These are phyloP conservation scores for Habroteleia sp. DNA, from an alignment of 2,888 invertebrate species.

Conservation along the genomic window DNA sequence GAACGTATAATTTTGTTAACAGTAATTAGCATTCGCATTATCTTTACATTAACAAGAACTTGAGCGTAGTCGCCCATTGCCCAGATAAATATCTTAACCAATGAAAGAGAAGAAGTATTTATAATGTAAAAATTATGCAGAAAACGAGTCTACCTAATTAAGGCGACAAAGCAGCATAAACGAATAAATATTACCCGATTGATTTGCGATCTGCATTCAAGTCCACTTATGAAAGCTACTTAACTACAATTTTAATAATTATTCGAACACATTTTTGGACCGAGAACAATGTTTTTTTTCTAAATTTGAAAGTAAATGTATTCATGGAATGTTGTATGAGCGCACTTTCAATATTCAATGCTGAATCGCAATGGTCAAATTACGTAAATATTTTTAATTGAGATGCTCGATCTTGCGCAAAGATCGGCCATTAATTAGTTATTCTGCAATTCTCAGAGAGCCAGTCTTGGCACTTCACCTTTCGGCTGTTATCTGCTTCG, in stretches of 20 bases:
- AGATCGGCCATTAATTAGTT: constrained; percentile 61
- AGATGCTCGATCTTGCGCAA: constrained; percentile 65
- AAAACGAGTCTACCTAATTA: constrained; percentile 62
- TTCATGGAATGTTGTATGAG: constrained; percentile 31
- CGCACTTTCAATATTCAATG: constrained; percentile 22
- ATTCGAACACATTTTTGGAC: constrained; percentile 11
- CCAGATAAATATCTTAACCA: constrained; percentile 55
- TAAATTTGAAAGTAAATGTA: constrained; percentile 17
- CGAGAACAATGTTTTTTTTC: constrained; percentile 31
- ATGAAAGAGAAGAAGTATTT: constrained; percentile 51
- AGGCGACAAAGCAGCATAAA: constrained; percentile 55
- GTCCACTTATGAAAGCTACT: constrained; percentile 21
- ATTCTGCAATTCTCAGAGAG: constrained; percentile 51
- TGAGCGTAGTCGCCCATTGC: constrained; percentile 42
- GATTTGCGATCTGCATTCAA: constrained; percentile 40
- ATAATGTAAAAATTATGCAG: constrained; percentile 62
- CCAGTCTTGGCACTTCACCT: constrained; percentile 35
- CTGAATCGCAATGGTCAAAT: constrained; percentile 40
- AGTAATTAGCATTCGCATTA: constrained; percentile 61
- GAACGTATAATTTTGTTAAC: constrained; percentile 51
- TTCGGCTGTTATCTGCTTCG: constrained; percentile 23
- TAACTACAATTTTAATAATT: constrained; percentile 18
- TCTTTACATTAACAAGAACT: constrained; percentile 55
- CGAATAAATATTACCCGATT: constrained; percentile 50
- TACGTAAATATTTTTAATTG: constrained; percentile 65